Conservation (phyloP, 2,797 vertebrate genomes). For the Sciurus vulgaris region DNA sequence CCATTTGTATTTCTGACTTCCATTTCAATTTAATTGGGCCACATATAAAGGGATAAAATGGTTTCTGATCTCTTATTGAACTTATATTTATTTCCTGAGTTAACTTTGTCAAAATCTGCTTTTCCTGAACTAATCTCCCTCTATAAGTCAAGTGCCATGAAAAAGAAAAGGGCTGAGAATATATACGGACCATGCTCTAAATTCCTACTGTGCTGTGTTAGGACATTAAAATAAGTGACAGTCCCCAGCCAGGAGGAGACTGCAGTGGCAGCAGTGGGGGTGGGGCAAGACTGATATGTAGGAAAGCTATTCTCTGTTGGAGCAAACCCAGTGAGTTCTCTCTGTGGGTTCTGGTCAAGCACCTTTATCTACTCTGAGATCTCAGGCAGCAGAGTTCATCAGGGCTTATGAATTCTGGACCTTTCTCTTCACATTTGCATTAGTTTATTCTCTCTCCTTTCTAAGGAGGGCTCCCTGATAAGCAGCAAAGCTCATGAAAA, state of each 20-base stretch:
- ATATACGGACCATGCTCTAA: background rate
- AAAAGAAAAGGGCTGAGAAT: background rate
- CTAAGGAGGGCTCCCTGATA: background rate
- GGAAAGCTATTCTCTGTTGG: background rate
- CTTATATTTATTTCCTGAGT: slow-evolving; percentile 24
- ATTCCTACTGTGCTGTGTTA: background rate
- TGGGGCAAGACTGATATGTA: background rate
- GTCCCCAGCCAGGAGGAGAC: background rate
- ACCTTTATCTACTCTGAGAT: slow-evolving; percentile 63
- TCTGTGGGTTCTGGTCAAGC: background rate
- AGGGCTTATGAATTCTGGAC: slow-evolving; percentile 38
- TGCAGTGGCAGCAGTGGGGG: background rate
- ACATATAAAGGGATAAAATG: slow-evolving; percentile 26
- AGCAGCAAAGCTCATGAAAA: background rate
- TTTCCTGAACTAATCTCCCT: background rate
- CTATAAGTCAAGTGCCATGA: background rate
- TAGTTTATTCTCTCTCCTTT: background rate
- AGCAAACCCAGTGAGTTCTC: background rate
- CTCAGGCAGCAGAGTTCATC: slow-evolving; percentile 45
- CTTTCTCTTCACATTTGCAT: background rate
- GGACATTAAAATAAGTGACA: background rate
- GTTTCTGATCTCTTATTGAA: background rate
- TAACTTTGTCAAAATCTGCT: slow-evolving; percentile 7
- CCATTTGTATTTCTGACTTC: background rate
- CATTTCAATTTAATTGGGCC: background rate